Percentiles rank a stretch among this genome's conserved stretches.
Evolutionary conservation across 2,113 vertebrate species (phyloP).

Genomic region (Syngnathus floridae): DNA sequence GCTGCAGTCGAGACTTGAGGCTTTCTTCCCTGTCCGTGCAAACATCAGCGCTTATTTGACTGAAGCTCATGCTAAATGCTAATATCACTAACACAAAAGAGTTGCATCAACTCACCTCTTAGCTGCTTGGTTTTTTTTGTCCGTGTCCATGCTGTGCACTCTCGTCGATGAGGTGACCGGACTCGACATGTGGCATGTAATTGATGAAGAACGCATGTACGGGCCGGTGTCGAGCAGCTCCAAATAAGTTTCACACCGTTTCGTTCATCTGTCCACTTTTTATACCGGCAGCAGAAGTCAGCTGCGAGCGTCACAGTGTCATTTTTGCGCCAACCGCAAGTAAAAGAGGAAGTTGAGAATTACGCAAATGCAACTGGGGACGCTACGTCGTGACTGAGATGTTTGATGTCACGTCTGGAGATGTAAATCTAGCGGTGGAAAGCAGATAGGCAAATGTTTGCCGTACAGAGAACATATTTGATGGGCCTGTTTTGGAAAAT

Average conservation of each 20-base stretch:
- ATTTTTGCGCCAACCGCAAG: conserved; percentile 53
- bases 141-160: conserved; percentile 60
- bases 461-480: not conserved
- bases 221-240: conserved; percentile 1
- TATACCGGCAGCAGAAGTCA: conserved; percentile 49
- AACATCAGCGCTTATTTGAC: not conserved
- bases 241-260: not conserved
- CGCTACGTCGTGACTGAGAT: conserved; percentile 20
- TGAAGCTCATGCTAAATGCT: not conserved
- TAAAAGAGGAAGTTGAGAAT: conserved; percentile 65
- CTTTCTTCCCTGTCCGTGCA: conserved; percentile 44
- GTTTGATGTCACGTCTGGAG: conserved; percentile 27
- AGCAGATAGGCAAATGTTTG: conserved; percentile 63
- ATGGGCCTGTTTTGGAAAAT: conserved; percentile 4
- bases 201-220: conserved; percentile 12
- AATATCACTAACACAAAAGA: no score
- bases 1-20: conserved; percentile 43
- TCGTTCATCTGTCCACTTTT: conserved; percentile 14
- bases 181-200: conserved; percentile 67
- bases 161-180: conserved; percentile 55
- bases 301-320: conserved; percentile 38
- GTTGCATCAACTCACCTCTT: conserved; percentile 44
- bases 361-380: conserved; percentile 45
- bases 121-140: conserved; percentile 55
- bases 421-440: conserved; percentile 70